phyloP scores from a whole-genome alignment of 1,140 invertebrate genomes.

The Solenopsis invicta region DNA sequence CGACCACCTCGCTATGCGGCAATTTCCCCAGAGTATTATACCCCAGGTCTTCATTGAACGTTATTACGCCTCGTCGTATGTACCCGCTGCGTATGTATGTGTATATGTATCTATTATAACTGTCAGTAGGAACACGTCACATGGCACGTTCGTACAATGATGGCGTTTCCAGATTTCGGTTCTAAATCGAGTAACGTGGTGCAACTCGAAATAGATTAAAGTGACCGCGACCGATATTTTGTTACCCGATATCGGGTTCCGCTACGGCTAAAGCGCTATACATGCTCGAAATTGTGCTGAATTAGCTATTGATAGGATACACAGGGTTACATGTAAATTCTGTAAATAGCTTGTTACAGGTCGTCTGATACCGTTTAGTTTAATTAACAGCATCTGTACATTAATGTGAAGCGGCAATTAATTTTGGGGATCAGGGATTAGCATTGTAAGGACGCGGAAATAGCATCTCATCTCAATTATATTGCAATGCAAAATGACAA shows the following conservation, averaged over 20 bases:
- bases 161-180: constrained; percentile 28
- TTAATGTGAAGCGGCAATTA: constrained; percentile 1
- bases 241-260: constrained; percentile 30
- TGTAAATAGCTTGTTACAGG: constrained; percentile 38
- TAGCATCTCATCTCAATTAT: neutral
- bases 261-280: constrained; percentile 15
- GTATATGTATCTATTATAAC: neutral
- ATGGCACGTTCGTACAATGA: neutral
- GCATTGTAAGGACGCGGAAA: neutral
- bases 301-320: constrained; percentile 45
- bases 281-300: constrained; percentile 48
- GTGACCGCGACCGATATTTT: constrained; percentile 52
- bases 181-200: neutral
- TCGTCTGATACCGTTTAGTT: neutral
- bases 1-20: constrained; percentile 21
- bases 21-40: constrained; percentile 30
- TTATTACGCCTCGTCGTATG: neutral
- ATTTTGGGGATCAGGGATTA: neutral
- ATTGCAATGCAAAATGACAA: neutral
- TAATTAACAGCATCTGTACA: constrained; percentile 27
- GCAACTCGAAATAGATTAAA: constrained; percentile 46
- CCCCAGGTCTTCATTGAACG: neutral
- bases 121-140: neutral
- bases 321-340: constrained; percentile 26
- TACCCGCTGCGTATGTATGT: neutral